phyloP scores from a whole-genome alignment of 2,888 invertebrate species.

The Serrognathus titanus region DNA sequence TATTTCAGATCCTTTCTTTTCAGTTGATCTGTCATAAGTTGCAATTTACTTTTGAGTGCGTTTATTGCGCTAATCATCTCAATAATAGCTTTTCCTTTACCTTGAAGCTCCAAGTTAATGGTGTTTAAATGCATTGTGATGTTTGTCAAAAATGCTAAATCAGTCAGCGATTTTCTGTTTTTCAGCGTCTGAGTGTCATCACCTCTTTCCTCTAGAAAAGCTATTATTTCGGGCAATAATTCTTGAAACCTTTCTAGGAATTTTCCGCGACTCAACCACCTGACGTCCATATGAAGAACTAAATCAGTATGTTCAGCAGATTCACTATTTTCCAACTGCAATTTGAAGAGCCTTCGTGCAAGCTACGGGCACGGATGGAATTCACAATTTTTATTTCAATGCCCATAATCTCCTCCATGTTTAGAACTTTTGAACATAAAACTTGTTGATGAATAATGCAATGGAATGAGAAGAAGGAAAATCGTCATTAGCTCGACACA shows the following conservation, averaged over 20 bases:
- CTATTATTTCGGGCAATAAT: slow-evolving; percentile 20
- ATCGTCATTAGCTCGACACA: slow-evolving; percentile 15
- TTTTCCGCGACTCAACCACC: slow-evolving; percentile 22
- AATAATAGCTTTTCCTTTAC: slow-evolving; percentile 19
- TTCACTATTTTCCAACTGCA: slow-evolving; percentile 19
- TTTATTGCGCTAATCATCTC: slow-evolving; percentile 22
- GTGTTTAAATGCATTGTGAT: slow-evolving; percentile 24
- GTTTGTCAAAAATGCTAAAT: slow-evolving; percentile 24
- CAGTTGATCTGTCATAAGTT: slow-evolving; percentile 23
- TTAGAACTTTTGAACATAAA: slow-evolving; percentile 15
- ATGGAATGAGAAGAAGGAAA: slow-evolving; percentile 19
- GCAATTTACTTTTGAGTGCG: slow-evolving; percentile 21
- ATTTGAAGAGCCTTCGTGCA: slow-evolving; percentile 14
- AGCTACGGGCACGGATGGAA: slow-evolving; percentile 19
- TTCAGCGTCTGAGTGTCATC: slow-evolving; percentile 20
- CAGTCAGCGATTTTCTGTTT: slow-evolving; percentile 21
- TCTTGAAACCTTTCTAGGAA: slow-evolving; percentile 20
- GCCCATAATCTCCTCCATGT: slow-evolving; percentile 7
- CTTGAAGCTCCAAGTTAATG: slow-evolving; percentile 23
- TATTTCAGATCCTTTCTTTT: slow-evolving; percentile 18
- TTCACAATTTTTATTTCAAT: slow-evolving; percentile 15
- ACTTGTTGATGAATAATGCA: slow-evolving; percentile 23
- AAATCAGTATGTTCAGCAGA: slow-evolving; percentile 19
- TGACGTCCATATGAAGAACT: slow-evolving; percentile 20
- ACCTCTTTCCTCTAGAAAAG: slow-evolving; percentile 15